phyloP scores from a whole-genome alignment of 2,797 vertebrate species.

The Gobio occitaniae region DNA sequence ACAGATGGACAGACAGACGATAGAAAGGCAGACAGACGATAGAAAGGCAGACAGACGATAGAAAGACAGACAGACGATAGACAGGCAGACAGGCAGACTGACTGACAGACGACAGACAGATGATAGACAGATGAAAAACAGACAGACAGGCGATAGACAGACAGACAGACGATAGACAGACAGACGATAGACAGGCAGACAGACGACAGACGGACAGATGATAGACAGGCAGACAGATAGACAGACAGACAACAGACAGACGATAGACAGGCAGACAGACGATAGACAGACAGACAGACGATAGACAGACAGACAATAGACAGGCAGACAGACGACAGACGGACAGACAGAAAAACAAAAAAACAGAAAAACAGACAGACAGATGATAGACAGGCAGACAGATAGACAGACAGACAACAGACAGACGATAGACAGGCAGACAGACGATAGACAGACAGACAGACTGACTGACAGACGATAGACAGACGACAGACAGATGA shows the following conservation, averaged over 20 bases:
- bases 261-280: not conserved
- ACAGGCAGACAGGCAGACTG: too few relatives aligned
- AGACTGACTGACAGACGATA: too few relatives aligned
- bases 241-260: not conserved
- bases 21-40: fast-evolving
- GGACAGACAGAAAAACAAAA: too few relatives aligned
- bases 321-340: fast-evolving
- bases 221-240: not conserved
- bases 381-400: not conserved
- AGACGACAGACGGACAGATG: too few relatives aligned
- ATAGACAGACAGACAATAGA: not conserved
- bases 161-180: not conserved
- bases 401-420: too few relatives aligned
- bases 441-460: not conserved
- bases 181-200: too few relatives aligned
- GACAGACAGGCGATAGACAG: not conserved
- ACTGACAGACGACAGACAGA: too few relatives aligned
- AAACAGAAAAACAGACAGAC: too few relatives aligned
- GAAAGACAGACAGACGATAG: too few relatives aligned
- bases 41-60: too few relatives aligned
- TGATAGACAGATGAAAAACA: not conserved
- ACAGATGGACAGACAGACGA: too few relatives aligned
- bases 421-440: not conserved
- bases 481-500: not conserved
- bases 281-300: too few relatives aligned